These are phyloP conservation scores for Amorpha juglandis DNA, from an alignment of 2,888 invertebrate species.

Conservation along the genomic window DNA sequence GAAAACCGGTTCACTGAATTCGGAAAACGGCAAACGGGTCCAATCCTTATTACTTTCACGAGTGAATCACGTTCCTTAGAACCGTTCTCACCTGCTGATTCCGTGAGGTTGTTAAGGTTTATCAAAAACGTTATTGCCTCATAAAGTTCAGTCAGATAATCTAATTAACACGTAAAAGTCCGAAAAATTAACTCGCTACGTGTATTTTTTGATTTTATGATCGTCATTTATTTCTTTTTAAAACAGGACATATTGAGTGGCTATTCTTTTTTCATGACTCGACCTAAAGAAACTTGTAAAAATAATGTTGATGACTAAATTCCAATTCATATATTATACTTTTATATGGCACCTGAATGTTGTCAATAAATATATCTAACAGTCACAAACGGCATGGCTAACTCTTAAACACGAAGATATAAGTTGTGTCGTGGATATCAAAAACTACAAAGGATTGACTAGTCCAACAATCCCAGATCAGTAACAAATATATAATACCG, in stretches of 20 bases:
- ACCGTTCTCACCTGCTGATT: slow-evolving; percentile 30
- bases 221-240: background rate
- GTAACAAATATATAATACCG: no score
- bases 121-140: slow-evolving; percentile 30
- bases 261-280: background rate
- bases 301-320: no score
- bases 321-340: no score
- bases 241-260: background rate
- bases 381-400: no score
- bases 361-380: no score
- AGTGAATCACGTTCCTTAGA: slow-evolving; percentile 29
- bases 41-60: slow-evolving; percentile 36
- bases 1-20: slow-evolving; percentile 67
- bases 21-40: slow-evolving; percentile 53
- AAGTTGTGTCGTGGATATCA: no score
- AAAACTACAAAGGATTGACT: no score
- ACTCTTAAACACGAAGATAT: no score
- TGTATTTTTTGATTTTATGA: background rate
- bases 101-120: slow-evolving; percentile 27
- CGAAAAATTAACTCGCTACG: slow-evolving; percentile 38
- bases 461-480: no score
- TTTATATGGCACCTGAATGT: no score
- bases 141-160: slow-evolving; percentile 31
- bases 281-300: background rate
- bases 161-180: slow-evolving; percentile 32